Evolutionary conservation across 2,888 invertebrate species (phyloP).

Genomic region (Drosophila mimica): DNA sequence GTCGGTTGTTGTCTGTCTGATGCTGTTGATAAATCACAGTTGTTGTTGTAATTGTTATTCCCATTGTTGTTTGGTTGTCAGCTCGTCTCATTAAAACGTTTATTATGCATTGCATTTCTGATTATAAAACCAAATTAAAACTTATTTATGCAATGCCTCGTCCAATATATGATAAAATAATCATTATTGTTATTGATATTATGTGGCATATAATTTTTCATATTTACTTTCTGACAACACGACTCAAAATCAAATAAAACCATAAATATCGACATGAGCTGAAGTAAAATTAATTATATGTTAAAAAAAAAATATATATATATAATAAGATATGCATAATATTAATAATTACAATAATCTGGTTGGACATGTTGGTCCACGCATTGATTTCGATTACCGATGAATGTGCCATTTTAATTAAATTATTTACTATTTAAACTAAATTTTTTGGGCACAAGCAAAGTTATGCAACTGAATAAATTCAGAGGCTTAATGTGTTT

Average conservation of each 20-base stretch:
- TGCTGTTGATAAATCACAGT: constrained; percentile 63
- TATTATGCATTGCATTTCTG: constrained; percentile 76
- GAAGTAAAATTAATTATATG: constrained; percentile 46
- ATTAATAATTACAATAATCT: constrained; percentile 58
- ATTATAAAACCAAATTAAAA: constrained; percentile 76
- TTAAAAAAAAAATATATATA: constrained; percentile 27
- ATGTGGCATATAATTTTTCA: constrained; percentile 61
- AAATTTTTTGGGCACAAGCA: not conserved
- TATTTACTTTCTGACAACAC: constrained; percentile 61
- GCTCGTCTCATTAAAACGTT: constrained; percentile 74
- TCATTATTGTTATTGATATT: constrained; percentile 55
- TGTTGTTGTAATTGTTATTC: constrained; percentile 16
- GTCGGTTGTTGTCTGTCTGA: constrained; percentile 38
- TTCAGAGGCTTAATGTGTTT: not conserved
- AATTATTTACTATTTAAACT: constrained; percentile 53
- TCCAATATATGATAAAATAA: constrained; percentile 51
- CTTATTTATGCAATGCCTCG: constrained; percentile 68
- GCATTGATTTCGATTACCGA: constrained; percentile 64
- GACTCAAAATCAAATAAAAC: constrained; percentile 52
- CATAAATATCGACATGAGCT: constrained; percentile 31
- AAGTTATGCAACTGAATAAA: not conserved
- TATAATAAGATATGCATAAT: constrained; percentile 37
- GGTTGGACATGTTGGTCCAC: constrained; percentile 44
- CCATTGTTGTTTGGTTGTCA: constrained; percentile 44
- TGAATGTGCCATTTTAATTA: constrained; percentile 70